A percentile compares a stretch with the other conserved stretches of the same genome.
These are phyloP conservation scores for Xerus rutilus DNA, from an alignment of 2,797 vertebrate species.

Conservation along the genomic window DNA sequence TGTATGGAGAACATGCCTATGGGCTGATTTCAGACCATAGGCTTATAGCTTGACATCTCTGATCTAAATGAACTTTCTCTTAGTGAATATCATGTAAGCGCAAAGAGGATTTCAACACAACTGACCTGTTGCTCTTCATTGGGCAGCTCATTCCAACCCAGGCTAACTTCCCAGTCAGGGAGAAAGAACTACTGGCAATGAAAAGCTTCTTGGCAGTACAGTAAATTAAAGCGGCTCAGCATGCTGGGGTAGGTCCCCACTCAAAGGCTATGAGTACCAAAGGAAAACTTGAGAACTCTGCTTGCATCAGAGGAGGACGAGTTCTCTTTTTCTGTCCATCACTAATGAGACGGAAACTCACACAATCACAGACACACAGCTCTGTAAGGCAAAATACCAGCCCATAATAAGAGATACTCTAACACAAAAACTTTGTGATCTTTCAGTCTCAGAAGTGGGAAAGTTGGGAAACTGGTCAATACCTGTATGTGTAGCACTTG, in stretches of 20 bases:
- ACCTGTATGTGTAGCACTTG: not conserved
- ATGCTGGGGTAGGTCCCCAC: not conserved
- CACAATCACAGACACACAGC: not conserved
- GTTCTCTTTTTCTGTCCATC: not conserved
- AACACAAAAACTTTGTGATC: not conserved
- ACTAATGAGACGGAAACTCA: not conserved
- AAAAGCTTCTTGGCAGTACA: not conserved
- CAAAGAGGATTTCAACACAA: not conserved
- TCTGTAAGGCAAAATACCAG: not conserved
- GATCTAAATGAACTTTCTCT: constrained; percentile 62
- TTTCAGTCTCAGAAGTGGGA: not conserved
- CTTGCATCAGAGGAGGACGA: not conserved
- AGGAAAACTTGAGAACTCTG: not conserved
- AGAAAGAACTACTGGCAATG: not conserved
- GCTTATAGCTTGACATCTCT: not conserved
- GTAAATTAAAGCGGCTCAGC: not conserved
- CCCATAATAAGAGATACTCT: not conserved
- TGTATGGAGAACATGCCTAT: not conserved
- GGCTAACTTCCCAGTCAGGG: not conserved
- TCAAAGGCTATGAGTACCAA: not conserved
- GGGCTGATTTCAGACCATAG: constrained; percentile 29
- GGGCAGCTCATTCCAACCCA: not conserved
- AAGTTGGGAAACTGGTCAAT: not conserved
- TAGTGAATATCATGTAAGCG: not conserved
- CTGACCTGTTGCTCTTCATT: not conserved